Conservation (phyloP, 2,888 invertebrate genomes). For the Ganaspis brasiliensis region DNA sequence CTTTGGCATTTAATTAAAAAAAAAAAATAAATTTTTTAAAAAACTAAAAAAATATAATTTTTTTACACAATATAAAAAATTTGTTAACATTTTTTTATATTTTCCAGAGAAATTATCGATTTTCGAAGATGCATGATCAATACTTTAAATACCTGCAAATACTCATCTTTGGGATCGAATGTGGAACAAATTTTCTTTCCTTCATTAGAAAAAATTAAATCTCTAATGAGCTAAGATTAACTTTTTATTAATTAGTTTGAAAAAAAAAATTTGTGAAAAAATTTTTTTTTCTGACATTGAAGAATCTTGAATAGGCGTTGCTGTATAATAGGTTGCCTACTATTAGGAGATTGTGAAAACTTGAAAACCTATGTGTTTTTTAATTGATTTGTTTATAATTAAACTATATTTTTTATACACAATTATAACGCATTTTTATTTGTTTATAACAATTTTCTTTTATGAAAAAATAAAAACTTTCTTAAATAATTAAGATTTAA, state of each 20-base stretch:
- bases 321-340: not conserved
- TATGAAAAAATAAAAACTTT: too few relatives aligned
- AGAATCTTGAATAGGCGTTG: not conserved
- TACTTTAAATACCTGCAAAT: conserved; percentile 12
- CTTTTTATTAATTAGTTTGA: not conserved
- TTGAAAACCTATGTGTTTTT: not conserved
- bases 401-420: too few relatives aligned
- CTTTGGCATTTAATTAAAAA: too few relatives aligned
- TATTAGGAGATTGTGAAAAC: not conserved
- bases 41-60: not conserved
- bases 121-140: conserved; percentile 26
- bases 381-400: too few relatives aligned
- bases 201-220: not conserved
- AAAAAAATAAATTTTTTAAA: not conserved
- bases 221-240: not conserved
- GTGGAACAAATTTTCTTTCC: not conserved
- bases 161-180: conserved; percentile 14
- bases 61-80: not conserved
- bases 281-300: not conserved
- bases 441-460: too few relatives aligned
- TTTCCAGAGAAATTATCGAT: conserved; percentile 16
- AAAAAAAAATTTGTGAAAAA: not conserved
- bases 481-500: too few relatives aligned
- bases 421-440: too few relatives aligned
- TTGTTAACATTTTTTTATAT: not conserved